Percentiles rank a stretch among this genome's conserved stretches.
phyloP scores from a whole-genome alignment of 37 sponge, comb jelly and placozoan genomes.

The Dysidea cf. avara region DNA sequence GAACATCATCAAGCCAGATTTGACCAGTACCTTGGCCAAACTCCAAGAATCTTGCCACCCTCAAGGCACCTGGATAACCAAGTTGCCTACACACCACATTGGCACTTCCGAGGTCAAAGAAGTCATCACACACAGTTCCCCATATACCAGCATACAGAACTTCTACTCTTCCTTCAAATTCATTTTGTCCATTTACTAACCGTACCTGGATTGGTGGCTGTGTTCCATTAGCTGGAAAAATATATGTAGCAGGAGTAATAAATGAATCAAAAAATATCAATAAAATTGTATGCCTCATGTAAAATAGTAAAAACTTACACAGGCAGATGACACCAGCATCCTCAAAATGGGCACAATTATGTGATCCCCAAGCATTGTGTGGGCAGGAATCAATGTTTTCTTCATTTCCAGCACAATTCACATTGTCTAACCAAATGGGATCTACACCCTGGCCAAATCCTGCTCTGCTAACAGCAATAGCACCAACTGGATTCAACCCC shows the following conservation, averaged over 20 bases:
- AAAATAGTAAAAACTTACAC: no score
- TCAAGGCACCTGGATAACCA: neutral
- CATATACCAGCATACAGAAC: conserved; percentile 16
- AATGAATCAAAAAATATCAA: no score
- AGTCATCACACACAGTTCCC: conserved; percentile 36
- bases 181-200: neutral
- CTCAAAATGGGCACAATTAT: neutral
- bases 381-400: neutral
- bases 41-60: neutral
- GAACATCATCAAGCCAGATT: conserved; percentile 60
- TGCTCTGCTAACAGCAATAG: no score
- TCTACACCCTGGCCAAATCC: neutral
- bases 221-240: no score
- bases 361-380: neutral
- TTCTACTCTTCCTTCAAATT: conserved; percentile 8
- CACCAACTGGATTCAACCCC: neutral
- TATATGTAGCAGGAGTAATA: no score
- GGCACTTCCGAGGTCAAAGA: neutral
- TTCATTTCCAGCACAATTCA: conserved; percentile 12
- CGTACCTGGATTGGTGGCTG: no score
- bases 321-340: conserved; percentile 4
- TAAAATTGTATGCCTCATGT: no score
- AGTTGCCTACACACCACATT: conserved; percentile 28
- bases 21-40: neutral
- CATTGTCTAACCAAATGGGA: neutral